A percentile compares a stretch with the other conserved stretches of the same genome.
phyloP scores from a whole-genome alignment of 2,797 vertebrate species.

The Pipistrellus nathusii region DNA sequence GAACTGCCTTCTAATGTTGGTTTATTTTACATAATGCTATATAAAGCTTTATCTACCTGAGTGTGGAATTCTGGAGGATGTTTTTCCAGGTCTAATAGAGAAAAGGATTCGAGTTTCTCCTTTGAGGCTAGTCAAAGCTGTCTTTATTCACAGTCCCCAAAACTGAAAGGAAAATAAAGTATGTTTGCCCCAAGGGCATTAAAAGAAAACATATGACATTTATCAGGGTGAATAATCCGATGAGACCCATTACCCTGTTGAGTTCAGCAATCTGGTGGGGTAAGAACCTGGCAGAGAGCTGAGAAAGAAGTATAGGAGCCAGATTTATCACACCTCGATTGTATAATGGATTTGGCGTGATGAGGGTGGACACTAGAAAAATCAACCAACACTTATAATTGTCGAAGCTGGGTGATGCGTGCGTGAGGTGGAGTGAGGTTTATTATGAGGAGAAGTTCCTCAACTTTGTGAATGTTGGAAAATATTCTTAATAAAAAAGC shows the following conservation, averaged over 20 bases:
- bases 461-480: not conserved
- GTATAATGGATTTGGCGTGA: not conserved
- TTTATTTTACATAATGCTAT: constrained; percentile 48
- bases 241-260: not conserved
- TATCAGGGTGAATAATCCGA: not conserved
- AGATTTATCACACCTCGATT: not conserved
- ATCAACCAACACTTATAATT: not conserved
- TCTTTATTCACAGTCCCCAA: constrained; percentile 4
- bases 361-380: not conserved
- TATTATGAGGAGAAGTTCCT: not conserved
- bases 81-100: constrained; percentile 12
- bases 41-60: not conserved
- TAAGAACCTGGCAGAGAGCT: not conserved
- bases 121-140: not conserved
- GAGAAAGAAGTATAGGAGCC: not conserved
- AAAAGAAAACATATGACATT: not conserved
- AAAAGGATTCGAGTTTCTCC: constrained; percentile 5
- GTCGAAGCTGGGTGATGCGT: not conserved
- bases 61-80: not conserved
- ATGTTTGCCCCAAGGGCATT: not conserved
- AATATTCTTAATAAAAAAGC: constrained; percentile 22
- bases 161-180: constrained; percentile 34
- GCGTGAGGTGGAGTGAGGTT: not conserved
- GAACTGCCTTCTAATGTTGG: not conserved
- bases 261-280: not conserved